Conservation (phyloP, 2,888 invertebrate genomes). For the Microdon myrmicae region DNA sequence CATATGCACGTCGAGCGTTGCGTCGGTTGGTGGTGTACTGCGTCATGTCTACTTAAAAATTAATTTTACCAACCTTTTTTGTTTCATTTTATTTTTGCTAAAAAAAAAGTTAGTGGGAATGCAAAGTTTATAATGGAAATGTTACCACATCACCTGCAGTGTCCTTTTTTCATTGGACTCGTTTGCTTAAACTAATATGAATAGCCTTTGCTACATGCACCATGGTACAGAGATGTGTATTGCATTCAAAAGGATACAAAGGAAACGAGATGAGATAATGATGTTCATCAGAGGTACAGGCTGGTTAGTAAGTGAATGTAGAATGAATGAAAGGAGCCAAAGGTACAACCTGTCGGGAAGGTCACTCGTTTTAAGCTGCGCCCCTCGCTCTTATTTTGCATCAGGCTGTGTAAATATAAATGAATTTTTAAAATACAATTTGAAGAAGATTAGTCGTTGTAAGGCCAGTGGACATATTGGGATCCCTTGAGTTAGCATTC, state of each 20-base stretch:
- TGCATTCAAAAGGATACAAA: slow-evolving; percentile 34
- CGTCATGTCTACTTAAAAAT: slow-evolving; percentile 46
- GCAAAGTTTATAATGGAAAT: slow-evolving; percentile 26
- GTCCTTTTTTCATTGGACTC: slow-evolving; percentile 15
- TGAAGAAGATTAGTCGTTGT: too few species aligned
- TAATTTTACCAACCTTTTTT: slow-evolving; percentile 34
- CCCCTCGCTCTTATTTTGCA: slow-evolving; percentile 3
- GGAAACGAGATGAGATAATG: slow-evolving; percentile 39
- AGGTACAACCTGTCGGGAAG: slow-evolving; percentile 38
- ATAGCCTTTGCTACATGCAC: slow-evolving; percentile 7
- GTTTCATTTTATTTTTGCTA: background rate
- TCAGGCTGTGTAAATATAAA: slow-evolving; percentile 24
- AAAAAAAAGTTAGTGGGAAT: too few species aligned
- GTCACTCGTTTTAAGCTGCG: slow-evolving; percentile 19
- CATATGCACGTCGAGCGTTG: slow-evolving; percentile 42
- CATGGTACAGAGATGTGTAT: slow-evolving; percentile 2
- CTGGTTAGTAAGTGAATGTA: slow-evolving; percentile 36
- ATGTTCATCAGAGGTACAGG: slow-evolving; percentile 18
- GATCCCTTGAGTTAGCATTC: too few species aligned
- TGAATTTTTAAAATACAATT: slow-evolving; percentile 49
- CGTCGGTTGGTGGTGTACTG: slow-evolving; percentile 35
- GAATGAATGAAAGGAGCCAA: slow-evolving; percentile 30
- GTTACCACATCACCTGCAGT: slow-evolving; percentile 11
- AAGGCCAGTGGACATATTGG: too few species aligned
- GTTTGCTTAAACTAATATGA: slow-evolving; percentile 38